Conservation (phyloP, 2,113 vertebrate species). For the Scomber japonicus region DNA sequence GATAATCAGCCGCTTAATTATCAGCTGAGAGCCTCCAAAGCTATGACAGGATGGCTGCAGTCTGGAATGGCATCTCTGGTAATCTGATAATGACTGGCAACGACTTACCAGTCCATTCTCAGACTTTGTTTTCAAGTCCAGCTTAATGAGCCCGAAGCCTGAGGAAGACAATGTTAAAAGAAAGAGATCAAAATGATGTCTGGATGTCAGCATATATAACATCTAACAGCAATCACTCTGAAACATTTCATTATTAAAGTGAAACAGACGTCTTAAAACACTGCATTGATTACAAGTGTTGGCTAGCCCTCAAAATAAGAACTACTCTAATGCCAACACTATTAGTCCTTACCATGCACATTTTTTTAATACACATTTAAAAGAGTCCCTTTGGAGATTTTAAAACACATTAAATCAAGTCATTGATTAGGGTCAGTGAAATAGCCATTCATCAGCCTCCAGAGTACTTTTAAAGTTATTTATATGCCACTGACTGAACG, state of each 20-base stretch:
- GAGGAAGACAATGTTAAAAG: conserved; percentile 51
- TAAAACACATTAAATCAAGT: conserved; percentile 9
- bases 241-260: not conserved
- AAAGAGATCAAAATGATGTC: conserved; percentile 11
- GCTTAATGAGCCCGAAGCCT: conserved; percentile 97
- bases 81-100: conserved; percentile 38
- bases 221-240: not conserved
- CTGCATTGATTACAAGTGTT: not conserved
- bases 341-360: not conserved
- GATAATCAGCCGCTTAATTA: conserved; percentile 9
- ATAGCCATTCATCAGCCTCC: conserved; percentile 1
- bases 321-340: not conserved
- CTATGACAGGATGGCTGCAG: conserved; percentile 24
- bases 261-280: not conserved
- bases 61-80: conserved; percentile 1
- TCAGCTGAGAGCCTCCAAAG: conserved; percentile 38
- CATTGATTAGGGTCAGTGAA: conserved; percentile 27
- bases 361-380: not conserved
- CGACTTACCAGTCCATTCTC: conserved; percentile 96
- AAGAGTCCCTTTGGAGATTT: not conserved
- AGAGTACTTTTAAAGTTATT: conserved; percentile 18
- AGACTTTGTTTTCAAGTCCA: conserved; percentile 98
- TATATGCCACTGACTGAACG: not conserved
- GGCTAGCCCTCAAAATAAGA: not conserved
- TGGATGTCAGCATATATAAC: not conserved